Conservation (phyloP, 2,888 invertebrate species). For the Perizoma affinitatum region DNA sequence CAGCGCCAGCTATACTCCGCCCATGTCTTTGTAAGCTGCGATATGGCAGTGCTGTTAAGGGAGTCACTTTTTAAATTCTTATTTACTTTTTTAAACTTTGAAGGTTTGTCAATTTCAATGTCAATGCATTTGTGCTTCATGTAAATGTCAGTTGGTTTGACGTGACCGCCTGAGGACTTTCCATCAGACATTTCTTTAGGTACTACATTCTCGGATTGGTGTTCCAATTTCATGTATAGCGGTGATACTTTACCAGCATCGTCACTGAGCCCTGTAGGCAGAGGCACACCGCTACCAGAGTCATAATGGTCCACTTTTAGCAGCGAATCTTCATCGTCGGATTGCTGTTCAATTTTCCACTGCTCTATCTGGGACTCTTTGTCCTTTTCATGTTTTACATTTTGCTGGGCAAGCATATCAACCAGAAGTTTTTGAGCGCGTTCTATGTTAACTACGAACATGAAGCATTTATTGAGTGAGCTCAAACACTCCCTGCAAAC, state of each 20-base stretch:
- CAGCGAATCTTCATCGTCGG: background rate
- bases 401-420: background rate
- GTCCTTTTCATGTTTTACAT: background rate
- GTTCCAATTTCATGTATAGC: too few species aligned
- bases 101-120: background rate
- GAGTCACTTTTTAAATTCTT: background rate
- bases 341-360: background rate
- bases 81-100: background rate
- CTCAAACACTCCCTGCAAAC: constrained; percentile 58
- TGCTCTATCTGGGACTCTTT: background rate
- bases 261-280: too few species aligned
- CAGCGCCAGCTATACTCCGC: constrained; percentile 64
- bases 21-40: constrained; percentile 47
- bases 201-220: too few species aligned
- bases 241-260: too few species aligned
- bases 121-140: too few species aligned
- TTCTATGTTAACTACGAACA: constrained; percentile 53
- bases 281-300: too few species aligned
- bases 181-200: too few species aligned
- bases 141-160: too few species aligned
- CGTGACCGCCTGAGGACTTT: too few species aligned
- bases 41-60: background rate
- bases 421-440: background rate
- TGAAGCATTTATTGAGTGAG: constrained; percentile 54
- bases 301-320: background rate